Conservation (phyloP, 2,113 vertebrate genomes). For the Pteronura brasiliensis region DNA sequence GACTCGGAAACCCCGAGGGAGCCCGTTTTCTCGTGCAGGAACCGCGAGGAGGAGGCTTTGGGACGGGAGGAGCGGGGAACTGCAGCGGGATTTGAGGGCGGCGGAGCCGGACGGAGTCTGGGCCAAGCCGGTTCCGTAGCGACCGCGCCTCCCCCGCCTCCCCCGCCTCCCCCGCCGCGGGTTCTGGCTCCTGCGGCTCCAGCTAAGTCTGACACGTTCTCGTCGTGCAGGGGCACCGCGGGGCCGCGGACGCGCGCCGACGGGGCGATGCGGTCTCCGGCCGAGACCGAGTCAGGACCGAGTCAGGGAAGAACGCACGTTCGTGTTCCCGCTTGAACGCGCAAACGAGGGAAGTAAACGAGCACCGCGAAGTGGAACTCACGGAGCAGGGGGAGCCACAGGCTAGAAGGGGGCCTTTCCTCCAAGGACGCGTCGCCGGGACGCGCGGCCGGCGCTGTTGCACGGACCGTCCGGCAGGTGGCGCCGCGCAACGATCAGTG, state of each 20-base stretch:
- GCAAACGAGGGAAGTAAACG: no score
- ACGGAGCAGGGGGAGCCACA: neutral
- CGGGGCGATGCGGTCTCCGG: neutral
- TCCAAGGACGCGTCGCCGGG: neutral
- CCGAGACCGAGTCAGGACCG: neutral
- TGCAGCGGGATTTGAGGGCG: neutral
- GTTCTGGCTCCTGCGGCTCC: neutral
- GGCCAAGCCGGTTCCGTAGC: neutral
- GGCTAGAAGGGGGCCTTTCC: neutral
- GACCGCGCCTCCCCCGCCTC: neutral
- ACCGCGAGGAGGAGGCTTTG: neutral
- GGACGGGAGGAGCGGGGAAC: neutral
- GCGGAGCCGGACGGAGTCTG: neutral
- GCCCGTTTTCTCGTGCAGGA: neutral
- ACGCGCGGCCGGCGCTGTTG: neutral
- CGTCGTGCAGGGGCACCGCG: no score
- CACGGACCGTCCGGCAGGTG: slow-evolving; percentile 40
- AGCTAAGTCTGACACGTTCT: neutral
- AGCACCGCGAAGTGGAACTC: neutral
- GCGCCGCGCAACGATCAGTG: slow-evolving; percentile 14
- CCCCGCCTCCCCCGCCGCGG: neutral
- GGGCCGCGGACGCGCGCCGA: neutral
- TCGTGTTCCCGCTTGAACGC: neutral
- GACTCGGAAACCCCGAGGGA: neutral
- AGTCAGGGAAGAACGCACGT: neutral